Evolutionary conservation across 2,888 invertebrate species (phyloP).

Genomic region (Polymixis lichenea): DNA sequence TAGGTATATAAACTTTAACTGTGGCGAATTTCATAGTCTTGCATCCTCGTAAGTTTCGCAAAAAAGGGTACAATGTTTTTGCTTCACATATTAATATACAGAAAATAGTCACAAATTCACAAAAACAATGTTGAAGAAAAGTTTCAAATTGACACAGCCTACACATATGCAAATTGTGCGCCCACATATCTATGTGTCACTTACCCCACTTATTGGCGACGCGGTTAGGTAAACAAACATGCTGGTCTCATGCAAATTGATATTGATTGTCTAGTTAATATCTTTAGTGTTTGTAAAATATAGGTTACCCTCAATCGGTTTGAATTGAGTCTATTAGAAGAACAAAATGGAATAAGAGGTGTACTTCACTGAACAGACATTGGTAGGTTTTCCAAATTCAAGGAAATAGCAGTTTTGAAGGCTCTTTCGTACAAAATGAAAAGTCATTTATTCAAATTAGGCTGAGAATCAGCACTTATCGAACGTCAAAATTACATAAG

Average conservation of each 20-base stretch:
- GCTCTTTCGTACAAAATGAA: neutral
- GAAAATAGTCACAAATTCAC: neutral
- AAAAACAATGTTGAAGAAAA: neutral
- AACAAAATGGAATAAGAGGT: neutral
- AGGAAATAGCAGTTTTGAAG: neutral
- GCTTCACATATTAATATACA: too few relatives aligned
- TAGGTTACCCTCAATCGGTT: neutral
- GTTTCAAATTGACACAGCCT: neutral
- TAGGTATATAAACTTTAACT: too few relatives aligned
- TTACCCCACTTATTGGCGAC: conserved; percentile 36
- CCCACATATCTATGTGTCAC: conserved; percentile 54
- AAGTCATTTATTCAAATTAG: too few relatives aligned
- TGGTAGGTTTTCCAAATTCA: neutral
- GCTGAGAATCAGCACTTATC: too few relatives aligned
- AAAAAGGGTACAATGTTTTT: too few relatives aligned
- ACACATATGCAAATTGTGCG: conserved; percentile 31
- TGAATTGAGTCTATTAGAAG: neutral
- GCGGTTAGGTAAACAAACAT: conserved; percentile 44
- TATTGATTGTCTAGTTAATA: conserved; percentile 50
- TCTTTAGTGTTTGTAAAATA: conserved; percentile 18
- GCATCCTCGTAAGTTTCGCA: too few relatives aligned
- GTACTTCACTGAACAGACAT: neutral
- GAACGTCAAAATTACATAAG: too few relatives aligned
- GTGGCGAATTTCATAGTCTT: too few relatives aligned
- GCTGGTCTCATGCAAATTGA: conserved; percentile 44